These are phyloP conservation scores for Arctocebus calabarensis DNA, from an alignment of 2,797 vertebrate genomes.

Conservation along the genomic window DNA sequence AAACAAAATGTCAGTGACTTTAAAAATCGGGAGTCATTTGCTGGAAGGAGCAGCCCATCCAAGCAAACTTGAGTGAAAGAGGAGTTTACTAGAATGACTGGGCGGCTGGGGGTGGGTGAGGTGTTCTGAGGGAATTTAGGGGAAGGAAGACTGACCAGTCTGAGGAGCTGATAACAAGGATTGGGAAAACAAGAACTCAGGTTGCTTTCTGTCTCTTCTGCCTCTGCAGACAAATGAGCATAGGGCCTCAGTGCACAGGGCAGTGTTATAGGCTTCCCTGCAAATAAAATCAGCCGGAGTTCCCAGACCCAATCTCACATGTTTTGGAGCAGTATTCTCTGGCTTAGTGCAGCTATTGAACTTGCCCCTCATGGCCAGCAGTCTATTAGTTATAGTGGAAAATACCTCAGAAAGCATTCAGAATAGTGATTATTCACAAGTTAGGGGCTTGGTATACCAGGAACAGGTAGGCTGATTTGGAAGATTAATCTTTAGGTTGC, in stretches of 20 bases:
- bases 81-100: not conserved
- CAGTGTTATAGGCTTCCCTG: not conserved
- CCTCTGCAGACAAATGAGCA: not conserved
- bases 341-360: not conserved
- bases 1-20: not conserved
- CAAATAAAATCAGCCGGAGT: not conserved
- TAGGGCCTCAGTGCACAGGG: not conserved
- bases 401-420: not conserved
- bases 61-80: not conserved
- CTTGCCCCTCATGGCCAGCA: not conserved
- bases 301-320: not conserved
- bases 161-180: not conserved
- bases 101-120: not conserved
- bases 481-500: not conserved
- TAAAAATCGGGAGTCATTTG: slow-evolving; percentile 6
- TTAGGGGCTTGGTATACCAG: not conserved
- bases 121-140: not conserved
- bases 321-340: not conserved
- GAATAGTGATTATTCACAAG: not conserved
- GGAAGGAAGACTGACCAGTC: not conserved
- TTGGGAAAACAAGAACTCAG: not conserved
- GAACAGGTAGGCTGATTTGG: not conserved
- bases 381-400: not conserved
- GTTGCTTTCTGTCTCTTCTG: not conserved
- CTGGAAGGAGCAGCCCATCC: not conserved